phyloP scores from a whole-genome alignment of 1,140 invertebrate genomes.

The Wasmannia auropunctata region DNA sequence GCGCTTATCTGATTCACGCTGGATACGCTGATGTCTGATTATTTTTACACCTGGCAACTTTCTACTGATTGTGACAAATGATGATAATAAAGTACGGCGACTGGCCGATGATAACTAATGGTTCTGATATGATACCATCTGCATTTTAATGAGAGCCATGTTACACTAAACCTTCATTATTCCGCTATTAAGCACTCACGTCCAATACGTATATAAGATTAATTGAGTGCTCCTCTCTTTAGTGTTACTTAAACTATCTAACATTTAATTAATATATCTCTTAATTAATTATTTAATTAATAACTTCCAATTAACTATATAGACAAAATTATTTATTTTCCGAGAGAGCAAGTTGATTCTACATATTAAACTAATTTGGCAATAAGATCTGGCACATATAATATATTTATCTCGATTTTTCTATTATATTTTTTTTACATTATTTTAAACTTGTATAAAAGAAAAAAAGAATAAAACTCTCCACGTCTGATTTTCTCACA shows the following conservation, averaged over 20 bases:
- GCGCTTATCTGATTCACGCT: constrained; percentile 12
- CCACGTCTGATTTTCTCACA: neutral
- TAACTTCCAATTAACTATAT: neutral
- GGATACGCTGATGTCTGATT: constrained; percentile 25
- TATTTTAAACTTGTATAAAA: neutral
- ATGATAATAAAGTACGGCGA: constrained; percentile 9
- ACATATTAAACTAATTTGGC: neutral
- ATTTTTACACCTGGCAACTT: constrained; percentile 53
- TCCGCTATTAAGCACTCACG: neutral
- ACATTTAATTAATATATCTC: constrained; percentile 6
- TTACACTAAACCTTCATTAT: constrained; percentile 30
- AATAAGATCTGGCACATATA: neutral
- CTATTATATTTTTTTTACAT: neutral
- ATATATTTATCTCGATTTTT: neutral
- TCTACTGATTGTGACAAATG: constrained; percentile 59
- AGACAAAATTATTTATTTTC: constrained; percentile 3
- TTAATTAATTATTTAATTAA: neutral
- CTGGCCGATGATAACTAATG: constrained; percentile 27
- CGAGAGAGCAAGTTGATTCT: neutral
- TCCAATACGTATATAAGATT: neutral
- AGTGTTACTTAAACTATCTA: neutral
- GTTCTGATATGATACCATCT: constrained; percentile 19
- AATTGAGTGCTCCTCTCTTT: constrained; percentile 2
- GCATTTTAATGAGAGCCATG: constrained; percentile 18
- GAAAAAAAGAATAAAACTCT: neutral